Evolutionary conservation across 2,797 vertebrate genomes (phyloP), one percentile per base, ranked within the genome.

Genomic region (Liparis tanakae): DNA sequence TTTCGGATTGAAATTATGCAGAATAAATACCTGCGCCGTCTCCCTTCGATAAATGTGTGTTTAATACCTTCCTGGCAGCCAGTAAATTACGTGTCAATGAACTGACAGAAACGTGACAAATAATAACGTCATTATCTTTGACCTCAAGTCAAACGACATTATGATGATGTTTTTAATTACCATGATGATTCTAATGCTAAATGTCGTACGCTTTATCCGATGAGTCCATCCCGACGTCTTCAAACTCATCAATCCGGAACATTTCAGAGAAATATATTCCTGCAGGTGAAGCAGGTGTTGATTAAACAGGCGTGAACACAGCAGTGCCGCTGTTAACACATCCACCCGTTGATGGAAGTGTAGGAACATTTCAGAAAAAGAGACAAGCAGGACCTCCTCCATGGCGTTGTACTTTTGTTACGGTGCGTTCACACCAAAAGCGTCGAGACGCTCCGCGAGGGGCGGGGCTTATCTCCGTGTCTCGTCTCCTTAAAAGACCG

Each of bases 21-120:
- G 25, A 30, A 4, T 39, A 7, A 34, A 46, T 2, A 10, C 46
- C 18, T 7, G 12, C 10, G 20, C 17, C 10, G 51, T 50, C 61
- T 67, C 51, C 43, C 6, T 36, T 10, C 75, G 75, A 71, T 59
- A 18, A 67, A 78, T 68, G 30, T 58, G 51, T n/a, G 10, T 36
- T 70, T 57, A 33, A 25, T 7, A 30, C 39, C 57, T 22, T 1
- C 9, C 61, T 48, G 51, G 22, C 66, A 62, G 57, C 18, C 6
- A 25, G 44, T 25, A 50, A 33, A 50, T 58, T 67, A 39, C 39
- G 6, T 20, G 50, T 39, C 37, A 53, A n/a, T 73, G 46, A 34
- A 50, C 6, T 7, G 6, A 34, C 20, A 54, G 51, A 51, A 39
- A 30, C 17, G 22, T 5, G n/a, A 53, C 39, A 53, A 12, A 15